Percentiles rank a stretch among this genome's conserved stretches.
These are phyloP conservation scores for Ommatoiulus sabulosus DNA, from an alignment of 2,888 invertebrate genomes.

Conservation along the genomic window DNA sequence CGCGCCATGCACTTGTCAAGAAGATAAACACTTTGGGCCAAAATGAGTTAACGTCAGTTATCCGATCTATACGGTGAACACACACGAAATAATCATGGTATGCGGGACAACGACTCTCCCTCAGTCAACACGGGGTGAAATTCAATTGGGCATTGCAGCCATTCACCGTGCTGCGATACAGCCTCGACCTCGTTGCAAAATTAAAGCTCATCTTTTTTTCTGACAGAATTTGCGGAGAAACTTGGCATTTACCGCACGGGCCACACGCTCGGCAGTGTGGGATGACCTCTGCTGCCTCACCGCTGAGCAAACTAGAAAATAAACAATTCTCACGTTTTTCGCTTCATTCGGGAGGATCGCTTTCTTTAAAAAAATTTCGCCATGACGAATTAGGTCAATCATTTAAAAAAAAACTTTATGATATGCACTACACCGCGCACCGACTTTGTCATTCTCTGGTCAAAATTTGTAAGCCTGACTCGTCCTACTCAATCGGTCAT, in stretches of 20 bases:
- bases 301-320: not conserved
- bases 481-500: too few species aligned
- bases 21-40: constrained; percentile 8
- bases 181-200: not conserved
- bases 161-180: not conserved
- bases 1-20: not conserved
- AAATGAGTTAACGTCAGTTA: not conserved
- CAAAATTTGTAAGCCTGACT: not conserved
- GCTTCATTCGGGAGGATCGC: not conserved
- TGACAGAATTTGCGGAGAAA: not conserved
- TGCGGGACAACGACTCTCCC: not conserved
- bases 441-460: not conserved
- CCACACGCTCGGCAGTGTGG: not conserved
- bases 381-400: not conserved
- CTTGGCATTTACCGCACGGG: not conserved
- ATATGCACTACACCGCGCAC: not conserved
- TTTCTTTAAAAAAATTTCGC: not conserved
- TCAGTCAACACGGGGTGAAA: not conserved
- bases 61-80: not conserved
- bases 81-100: not conserved
- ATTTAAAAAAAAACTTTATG: not conserved
- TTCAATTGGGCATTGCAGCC: not conserved
- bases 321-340: constrained; percentile 14
- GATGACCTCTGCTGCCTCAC: not conserved
- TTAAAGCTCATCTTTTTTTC: not conserved